Base-by-base conservation (phyloP, 1,140 invertebrate genomes). In the Tribolium castaneum region DNA sequence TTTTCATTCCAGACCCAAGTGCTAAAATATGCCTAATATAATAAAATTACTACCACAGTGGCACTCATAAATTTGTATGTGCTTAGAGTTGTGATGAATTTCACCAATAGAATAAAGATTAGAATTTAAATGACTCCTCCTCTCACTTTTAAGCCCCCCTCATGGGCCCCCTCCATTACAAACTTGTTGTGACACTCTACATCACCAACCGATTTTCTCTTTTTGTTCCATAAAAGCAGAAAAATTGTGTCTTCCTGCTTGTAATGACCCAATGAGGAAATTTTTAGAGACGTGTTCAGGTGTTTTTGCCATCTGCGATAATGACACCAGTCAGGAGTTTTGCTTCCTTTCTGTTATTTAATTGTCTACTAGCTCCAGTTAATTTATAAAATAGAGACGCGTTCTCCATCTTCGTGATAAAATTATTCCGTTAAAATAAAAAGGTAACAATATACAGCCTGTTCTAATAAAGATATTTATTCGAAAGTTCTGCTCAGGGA, bases 51-150 rank as follows among this genome's bases (percentile, higher is more conserved):
- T 45, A 9, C 39, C n/a, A 45, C 2, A 45, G 30, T 14, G 6
- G n/a, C 30, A 66, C 6, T 35, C 59, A 66, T 35, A 34, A 66
- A 66, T 66, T 66, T 66, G 34, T 34, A 66, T 66, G 59, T 66
- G 59, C 14, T 30, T 66, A 2, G 30, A 66, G 59, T 66, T 66
- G 59, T 66, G 34, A 66, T 66, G n/a, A 30, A 66, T 66, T 66
- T 66, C 59, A 66, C 59, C 59, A 66, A 66, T 66, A 34, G 59
- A 66, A 66, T 14, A 66, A 66, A 66, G 25, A 34, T 66, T 66
- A 14, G 59, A 34, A 66, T 66, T 13, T 66, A 66, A 66, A 66
- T 66, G 34, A 66, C 59, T 66, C 59, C 59, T 66, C 59, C 59
- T 66, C 59, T 66, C 59, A 66, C 59, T 66, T 66, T 66, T 35